These are phyloP conservation scores for Pomatorhinus ruficollis DNA, from an alignment of 2,113 vertebrate species.

Conservation along the genomic window DNA sequence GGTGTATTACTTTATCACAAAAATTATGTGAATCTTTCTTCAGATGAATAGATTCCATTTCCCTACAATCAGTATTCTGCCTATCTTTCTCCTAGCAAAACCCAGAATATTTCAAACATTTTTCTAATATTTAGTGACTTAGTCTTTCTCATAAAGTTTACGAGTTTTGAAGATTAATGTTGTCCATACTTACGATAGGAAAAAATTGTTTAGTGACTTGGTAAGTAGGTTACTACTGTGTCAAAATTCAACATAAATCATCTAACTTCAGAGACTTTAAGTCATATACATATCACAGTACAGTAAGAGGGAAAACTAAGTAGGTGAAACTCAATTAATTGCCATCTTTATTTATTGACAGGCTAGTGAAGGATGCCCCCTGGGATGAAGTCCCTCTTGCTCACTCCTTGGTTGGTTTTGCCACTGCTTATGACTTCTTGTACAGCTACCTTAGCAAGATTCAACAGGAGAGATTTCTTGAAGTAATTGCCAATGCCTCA, in stretches of 20 bases:
- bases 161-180: not conserved
- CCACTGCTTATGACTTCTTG: constrained; percentile 96
- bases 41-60: not conserved
- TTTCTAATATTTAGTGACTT: not conserved
- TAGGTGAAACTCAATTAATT: not conserved
- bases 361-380: constrained; percentile 96
- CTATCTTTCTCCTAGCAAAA: not conserved
- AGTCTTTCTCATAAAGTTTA: not conserved
- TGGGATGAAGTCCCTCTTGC: constrained; percentile 97
- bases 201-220: not conserved
- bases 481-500: constrained; percentile 93
- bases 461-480: constrained; percentile 92
- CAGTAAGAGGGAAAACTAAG: not conserved
- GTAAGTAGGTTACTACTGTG: not conserved
- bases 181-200: not conserved
- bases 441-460: constrained; percentile 88
- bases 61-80: not conserved
- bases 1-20: not conserved
- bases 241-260: not conserved
- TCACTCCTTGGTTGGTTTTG: constrained; percentile 95
- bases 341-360: constrained; percentile 61
- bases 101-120: not conserved
- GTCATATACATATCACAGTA: not conserved
- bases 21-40: not conserved
- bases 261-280: not conserved